Base-by-base conservation (phyloP, 1,140 invertebrate species). In the Zophobas morio region DNA sequence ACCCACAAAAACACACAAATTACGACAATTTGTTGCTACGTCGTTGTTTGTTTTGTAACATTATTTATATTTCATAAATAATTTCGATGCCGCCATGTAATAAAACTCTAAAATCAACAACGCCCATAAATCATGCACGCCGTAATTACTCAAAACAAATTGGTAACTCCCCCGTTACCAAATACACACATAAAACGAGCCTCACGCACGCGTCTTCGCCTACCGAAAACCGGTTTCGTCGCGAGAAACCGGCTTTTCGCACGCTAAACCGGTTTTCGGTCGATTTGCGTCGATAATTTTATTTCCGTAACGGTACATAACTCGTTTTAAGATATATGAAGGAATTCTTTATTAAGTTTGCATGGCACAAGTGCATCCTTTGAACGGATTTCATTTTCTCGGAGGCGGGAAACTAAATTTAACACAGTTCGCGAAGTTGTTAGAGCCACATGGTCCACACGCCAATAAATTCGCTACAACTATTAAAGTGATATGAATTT, bases 21-120 rank as follows among this genome's bases (percentile, higher is more conserved):
- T 60, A 60, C 37, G n/a, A 36, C 36, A 60, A 60, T 35, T 66
- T 66, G 20, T 66, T 42, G 60, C 42, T 66, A 66, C 33, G 39
- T 66, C 42, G 60, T 20, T 66, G 60, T 66, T 66, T 6, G 20
- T 20, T 66, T 66, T 66, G 33, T 40, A 66, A 39, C n/a, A 20
- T 66, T 66, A 60, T 60, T 60, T 60, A 66, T 66, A 42, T 66
- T 66, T 42, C 60, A 66, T 36, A 42, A 66, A 66, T 36, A 66
- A 42, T 66, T 66, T 66, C 56, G 56, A 8, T 36, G 56, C 37
- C 37, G 33, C 5, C 35, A 39, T 60, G 56, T 60, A 36, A 60
- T 60, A 60, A 60, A 60, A 60, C 56, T 54, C 53, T 60, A 60
- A 60, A 60, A 60, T 60, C 35, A 60, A 60, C 56, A 60, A 36